These are phyloP conservation scores for Holothuria leucospilota DNA, from an alignment of 53 echinoderm and acorn worm genomes.

Conservation along the genomic window DNA sequence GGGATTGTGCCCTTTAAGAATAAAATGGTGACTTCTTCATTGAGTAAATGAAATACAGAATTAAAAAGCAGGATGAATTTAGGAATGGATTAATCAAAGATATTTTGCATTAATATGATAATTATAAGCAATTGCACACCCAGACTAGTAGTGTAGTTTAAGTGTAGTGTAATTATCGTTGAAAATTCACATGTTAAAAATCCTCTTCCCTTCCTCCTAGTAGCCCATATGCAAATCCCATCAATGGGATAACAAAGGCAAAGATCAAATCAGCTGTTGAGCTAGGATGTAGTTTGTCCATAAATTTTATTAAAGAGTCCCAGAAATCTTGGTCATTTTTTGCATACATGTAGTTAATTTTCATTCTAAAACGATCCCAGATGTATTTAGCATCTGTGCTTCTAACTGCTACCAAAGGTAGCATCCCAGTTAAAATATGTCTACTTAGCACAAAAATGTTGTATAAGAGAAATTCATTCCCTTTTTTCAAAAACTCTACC, in stretches of 20 bases:
- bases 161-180: no score
- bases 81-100: no score
- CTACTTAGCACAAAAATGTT: not conserved
- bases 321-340: not conserved
- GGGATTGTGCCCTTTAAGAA: no score
- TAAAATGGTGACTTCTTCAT: no score
- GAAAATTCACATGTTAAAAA: no score
- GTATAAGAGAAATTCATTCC: not conserved
- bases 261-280: constrained; percentile 2
- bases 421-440: not conserved
- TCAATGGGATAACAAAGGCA: not conserved
- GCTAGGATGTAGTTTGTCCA: not conserved
- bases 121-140: no score
- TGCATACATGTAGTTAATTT: not conserved
- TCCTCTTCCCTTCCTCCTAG: not conserved
- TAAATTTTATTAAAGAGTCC: no score
- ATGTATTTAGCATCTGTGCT: not conserved
- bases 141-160: no score
- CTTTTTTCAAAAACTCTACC: not conserved
- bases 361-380: not conserved
- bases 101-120: no score
- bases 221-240: not conserved
- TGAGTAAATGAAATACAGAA: no score
- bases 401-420: not conserved
- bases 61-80: no score